Evolutionary conservation across 2,888 invertebrate species (phyloP).

Genomic region (Eupithecia vulgata): DNA sequence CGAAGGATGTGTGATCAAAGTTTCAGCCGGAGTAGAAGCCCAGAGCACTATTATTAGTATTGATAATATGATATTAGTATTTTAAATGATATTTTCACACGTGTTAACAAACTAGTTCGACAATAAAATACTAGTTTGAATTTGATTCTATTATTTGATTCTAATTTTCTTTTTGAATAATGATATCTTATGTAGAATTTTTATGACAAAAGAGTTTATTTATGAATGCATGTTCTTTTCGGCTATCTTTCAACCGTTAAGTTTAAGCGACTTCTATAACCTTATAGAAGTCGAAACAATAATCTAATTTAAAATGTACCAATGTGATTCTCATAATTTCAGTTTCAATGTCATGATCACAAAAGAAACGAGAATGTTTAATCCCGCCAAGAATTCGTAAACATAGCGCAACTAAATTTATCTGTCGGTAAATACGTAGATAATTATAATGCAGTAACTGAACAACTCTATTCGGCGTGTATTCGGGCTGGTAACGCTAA

Average conservation of each 20-base stretch:
- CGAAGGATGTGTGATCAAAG: conserved; percentile 20
- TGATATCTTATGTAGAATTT: too few species aligned
- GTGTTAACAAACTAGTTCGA: too few species aligned
- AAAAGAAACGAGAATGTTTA: conserved; percentile 33
- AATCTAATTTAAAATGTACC: neutral
- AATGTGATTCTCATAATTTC: conserved; percentile 18
- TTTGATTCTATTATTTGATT: too few species aligned
- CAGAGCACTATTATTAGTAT: too few species aligned
- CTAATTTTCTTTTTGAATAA: too few species aligned
- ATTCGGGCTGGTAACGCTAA: neutral
- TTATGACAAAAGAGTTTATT: too few species aligned
- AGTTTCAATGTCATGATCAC: conserved; percentile 35
- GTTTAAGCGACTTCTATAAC: neutral
- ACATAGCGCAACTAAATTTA: conserved; percentile 40
- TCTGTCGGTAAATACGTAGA: conserved; percentile 34
- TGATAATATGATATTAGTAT: too few species aligned
- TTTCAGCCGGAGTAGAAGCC: neutral
- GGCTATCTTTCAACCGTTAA: neutral
- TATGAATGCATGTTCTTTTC: neutral
- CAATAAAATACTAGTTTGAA: too few species aligned
- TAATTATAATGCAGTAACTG: conserved; percentile 40
- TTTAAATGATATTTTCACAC: too few species aligned
- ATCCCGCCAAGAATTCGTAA: conserved; percentile 40
- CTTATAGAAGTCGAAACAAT: neutral
- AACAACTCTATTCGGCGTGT: neutral